Evolutionary conservation across 2,113 vertebrate species (phyloP).

Genomic region (Hemiscyllium ocellatum): DNA sequence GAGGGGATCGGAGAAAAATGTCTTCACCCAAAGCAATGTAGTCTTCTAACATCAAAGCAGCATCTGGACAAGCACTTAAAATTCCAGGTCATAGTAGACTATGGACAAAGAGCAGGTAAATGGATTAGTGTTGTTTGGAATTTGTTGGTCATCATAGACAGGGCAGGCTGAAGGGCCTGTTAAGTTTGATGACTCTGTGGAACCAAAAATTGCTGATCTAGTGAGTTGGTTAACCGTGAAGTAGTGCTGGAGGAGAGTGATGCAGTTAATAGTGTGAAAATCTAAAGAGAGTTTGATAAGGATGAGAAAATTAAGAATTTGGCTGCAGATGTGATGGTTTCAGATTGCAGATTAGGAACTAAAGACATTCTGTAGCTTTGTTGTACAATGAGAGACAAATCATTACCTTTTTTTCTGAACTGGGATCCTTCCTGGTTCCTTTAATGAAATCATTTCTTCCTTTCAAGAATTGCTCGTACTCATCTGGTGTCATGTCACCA

Average conservation of each 20-base stretch:
- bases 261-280: background rate
- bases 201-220: too few relatives aligned
- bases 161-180: too few relatives aligned
- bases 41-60: too few relatives aligned
- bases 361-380: background rate
- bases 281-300: background rate
- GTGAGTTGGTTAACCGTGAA: background rate
- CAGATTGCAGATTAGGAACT: background rate
- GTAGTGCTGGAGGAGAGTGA: background rate
- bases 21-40: too few relatives aligned
- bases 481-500: conserved; percentile 79
- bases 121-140: too few relatives aligned
- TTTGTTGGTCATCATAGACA: too few relatives aligned
- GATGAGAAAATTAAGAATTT: background rate
- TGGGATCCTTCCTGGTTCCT: conserved; percentile 77
- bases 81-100: too few relatives aligned
- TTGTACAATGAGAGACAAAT: background rate
- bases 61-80: too few relatives aligned
- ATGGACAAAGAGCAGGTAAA: too few relatives aligned
- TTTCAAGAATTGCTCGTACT: conserved; percentile 78
- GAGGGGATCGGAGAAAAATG: too few relatives aligned
- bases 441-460: conserved; percentile 78
- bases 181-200: too few relatives aligned
- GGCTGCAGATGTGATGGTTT: background rate
- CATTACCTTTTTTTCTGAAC: conserved; percentile 78